Percentiles rank a stretch among this genome's conserved stretches.
These are phyloP conservation scores for Paralvinella palmiformis DNA, from an alignment of 1,140 invertebrate genomes.

Conservation along the genomic window DNA sequence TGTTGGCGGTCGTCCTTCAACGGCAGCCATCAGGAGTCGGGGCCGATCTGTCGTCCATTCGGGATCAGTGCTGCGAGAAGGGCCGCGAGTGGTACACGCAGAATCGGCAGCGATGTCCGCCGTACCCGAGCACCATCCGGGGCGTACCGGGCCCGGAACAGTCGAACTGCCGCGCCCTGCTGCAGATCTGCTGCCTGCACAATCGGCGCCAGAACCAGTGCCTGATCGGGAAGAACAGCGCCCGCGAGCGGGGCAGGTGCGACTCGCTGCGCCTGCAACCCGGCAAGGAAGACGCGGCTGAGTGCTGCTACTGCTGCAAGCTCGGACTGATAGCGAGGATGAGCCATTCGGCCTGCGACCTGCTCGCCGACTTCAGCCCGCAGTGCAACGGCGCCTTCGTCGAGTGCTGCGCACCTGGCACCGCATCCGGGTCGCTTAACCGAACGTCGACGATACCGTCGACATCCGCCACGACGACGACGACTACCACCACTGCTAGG, in stretches of 20 bases:
- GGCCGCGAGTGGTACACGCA: slow-evolving; percentile 4
- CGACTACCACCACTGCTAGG: background rate
- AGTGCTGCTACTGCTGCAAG: slow-evolving; percentile 47
- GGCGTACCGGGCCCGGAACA: background rate
- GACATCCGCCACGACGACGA: background rate
- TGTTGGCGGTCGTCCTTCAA: no score
- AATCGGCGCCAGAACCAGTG: slow-evolving; percentile 36
- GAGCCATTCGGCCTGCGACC: slow-evolving; percentile 13
- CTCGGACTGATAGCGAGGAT: slow-evolving; percentile 32
- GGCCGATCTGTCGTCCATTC: no score
- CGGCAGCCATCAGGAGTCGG: no score
- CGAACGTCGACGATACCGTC: background rate
- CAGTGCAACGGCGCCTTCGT: background rate
- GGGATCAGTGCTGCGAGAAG: background rate
- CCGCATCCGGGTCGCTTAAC: background rate
- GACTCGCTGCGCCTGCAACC: slow-evolving; percentile 12
- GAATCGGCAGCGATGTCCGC: background rate
- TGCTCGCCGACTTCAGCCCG: background rate
- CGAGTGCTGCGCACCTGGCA: slow-evolving; percentile 1
- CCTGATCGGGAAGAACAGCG: slow-evolving; percentile 32
- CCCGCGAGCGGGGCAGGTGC: slow-evolving; percentile 29
- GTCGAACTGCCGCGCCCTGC: slow-evolving; percentile 18
- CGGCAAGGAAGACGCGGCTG: slow-evolving; percentile 22
- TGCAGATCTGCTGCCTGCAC: slow-evolving; percentile 44
- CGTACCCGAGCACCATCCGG: slow-evolving; percentile 7